Evolutionary conservation across 2,797 vertebrate species (phyloP).

Genomic region (Coccyzus lansbergi): DNA sequence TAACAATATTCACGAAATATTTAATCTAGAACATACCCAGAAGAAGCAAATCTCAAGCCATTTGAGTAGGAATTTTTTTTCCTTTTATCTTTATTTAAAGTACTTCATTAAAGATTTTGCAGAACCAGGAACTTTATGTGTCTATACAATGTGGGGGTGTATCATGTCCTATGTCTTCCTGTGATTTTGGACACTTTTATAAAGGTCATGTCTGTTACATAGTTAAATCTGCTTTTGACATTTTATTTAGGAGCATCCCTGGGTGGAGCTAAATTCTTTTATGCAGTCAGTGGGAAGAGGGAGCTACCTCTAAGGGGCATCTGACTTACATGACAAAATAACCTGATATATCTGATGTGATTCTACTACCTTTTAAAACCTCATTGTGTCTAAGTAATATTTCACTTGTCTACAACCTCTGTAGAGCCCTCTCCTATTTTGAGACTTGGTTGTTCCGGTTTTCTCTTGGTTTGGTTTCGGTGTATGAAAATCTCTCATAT

Average conservation of each 20-base stretch:
- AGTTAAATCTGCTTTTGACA: neutral
- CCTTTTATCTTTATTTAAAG: neutral
- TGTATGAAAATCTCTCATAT: neutral
- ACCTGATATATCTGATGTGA: neutral
- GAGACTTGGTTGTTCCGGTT: neutral
- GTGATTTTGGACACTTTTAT: neutral
- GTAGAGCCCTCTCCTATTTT: neutral
- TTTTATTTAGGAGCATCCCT: neutral
- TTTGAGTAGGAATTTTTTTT: neutral
- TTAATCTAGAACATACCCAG: neutral
- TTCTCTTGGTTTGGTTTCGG: neutral
- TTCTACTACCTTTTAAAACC: neutral
- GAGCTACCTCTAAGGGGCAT: neutral
- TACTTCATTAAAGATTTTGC: neutral
- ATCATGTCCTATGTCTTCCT: neutral
- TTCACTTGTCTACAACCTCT: neutral
- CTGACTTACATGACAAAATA: neutral
- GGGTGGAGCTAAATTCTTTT: neutral
- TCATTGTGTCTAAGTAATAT: neutral
- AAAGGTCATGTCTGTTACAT: neutral
- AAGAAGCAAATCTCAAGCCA: neutral
- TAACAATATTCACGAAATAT: neutral
- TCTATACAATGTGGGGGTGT: neutral
- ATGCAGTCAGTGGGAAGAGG: neutral
- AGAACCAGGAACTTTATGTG: neutral